A percentile compares a stretch with the other conserved stretches of the same genome.
Conservation (phyloP, 2,888 invertebrate genomes). For the Apamea monoglypha region DNA sequence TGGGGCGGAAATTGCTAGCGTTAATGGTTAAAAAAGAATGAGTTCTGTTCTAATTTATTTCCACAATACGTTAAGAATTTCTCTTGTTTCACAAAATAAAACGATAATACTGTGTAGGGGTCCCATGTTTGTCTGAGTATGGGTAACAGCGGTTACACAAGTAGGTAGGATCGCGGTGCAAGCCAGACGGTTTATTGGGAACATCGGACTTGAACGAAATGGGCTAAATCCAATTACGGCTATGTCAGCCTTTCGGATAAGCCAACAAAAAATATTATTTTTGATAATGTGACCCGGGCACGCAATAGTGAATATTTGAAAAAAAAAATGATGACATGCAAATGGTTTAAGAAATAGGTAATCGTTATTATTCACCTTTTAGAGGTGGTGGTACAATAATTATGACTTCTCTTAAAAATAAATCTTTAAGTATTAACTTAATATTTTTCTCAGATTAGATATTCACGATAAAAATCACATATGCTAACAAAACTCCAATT, state of each 20-base stretch:
- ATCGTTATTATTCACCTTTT: not conserved
- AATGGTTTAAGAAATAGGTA: constrained; percentile 15
- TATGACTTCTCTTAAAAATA: not conserved
- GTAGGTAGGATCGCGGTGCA: constrained; percentile 49
- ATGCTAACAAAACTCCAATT: constrained; percentile 14
- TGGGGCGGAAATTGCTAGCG: constrained; percentile 30
- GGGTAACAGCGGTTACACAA: constrained; percentile 51
- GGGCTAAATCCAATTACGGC: constrained; percentile 70
- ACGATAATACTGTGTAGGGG: constrained; percentile 1
- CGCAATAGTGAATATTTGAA: constrained; percentile 50
- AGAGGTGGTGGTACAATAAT: not conserved
- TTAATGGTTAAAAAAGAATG: constrained; percentile 41
- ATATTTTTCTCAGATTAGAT: not conserved
- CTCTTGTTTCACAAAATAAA: constrained; percentile 27
- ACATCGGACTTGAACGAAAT: constrained; percentile 64
- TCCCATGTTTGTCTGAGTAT: constrained; percentile 31
- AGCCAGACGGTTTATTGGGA: constrained; percentile 63
- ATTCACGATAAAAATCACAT: constrained; percentile 11
- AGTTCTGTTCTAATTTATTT: constrained; percentile 43
- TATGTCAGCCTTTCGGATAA: constrained; percentile 65
- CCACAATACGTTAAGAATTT: constrained; percentile 18
- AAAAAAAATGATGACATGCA: constrained; percentile 34
- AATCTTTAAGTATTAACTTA: constrained; percentile 10
- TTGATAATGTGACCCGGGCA: constrained; percentile 63
- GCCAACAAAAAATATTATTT: constrained; percentile 71